Evolutionary conservation across 2,888 invertebrate species (phyloP).

Genomic region (Endomychus coccineus): DNA sequence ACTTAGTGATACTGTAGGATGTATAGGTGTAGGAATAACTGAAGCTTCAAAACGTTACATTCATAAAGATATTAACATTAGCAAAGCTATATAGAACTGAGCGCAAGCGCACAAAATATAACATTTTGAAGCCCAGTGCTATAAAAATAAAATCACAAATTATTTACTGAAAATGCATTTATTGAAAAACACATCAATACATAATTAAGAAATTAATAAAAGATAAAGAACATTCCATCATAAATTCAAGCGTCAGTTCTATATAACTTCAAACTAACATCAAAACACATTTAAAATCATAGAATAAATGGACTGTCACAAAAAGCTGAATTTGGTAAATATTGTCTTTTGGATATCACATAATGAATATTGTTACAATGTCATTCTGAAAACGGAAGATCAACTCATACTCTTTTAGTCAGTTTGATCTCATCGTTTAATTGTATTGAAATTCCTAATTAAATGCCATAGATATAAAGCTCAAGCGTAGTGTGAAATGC

Average conservation of each 20-base stretch:
- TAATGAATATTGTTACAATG: too few relatives aligned
- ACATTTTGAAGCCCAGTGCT: conserved; percentile 43
- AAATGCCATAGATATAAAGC: too few relatives aligned
- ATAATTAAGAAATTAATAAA: conserved; percentile 21
- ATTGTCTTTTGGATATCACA: too few relatives aligned
- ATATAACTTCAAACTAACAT: conserved; percentile 41
- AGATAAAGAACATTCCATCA: conserved; percentile 20
- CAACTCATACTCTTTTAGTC: too few relatives aligned
- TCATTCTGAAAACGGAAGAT: too few relatives aligned
- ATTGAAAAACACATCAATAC: conserved; percentile 27
- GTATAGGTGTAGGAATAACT: conserved; percentile 24
- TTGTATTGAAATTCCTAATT: too few relatives aligned
- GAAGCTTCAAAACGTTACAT: conserved; percentile 43
- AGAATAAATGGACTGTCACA: too few relatives aligned
- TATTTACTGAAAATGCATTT: conserved; percentile 26
- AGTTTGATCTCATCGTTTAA: too few relatives aligned
- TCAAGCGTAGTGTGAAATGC: too few relatives aligned
- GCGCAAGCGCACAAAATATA: conserved; percentile 29
- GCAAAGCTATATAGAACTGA: conserved; percentile 45
- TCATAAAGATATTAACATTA: conserved; percentile 22
- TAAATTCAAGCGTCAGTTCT: conserved; percentile 36
- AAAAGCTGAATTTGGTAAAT: conserved; percentile 21
- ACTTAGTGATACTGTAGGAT: too few relatives aligned
- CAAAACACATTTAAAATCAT: too few relatives aligned
- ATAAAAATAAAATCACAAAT: conserved; percentile 32